phyloP scores from a whole-genome alignment of 2,113 vertebrate genomes.

The Thomomys bottae region DNA sequence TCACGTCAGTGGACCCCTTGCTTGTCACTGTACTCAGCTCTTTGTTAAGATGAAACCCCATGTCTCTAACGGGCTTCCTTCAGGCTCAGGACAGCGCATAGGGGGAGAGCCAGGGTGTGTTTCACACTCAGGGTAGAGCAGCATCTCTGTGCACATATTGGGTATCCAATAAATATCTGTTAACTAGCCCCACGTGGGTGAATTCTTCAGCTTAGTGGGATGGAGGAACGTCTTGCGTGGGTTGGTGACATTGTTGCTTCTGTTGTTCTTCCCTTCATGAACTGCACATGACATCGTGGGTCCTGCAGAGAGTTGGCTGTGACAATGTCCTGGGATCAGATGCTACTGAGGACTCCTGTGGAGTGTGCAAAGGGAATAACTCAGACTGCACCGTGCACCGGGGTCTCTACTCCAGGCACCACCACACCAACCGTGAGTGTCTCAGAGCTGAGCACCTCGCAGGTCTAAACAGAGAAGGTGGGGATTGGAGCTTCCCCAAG shows the following conservation, averaged over 20 bases:
- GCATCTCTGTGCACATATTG: neutral
- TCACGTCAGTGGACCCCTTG: neutral
- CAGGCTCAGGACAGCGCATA: too few relatives aligned
- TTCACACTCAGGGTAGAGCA: neutral
- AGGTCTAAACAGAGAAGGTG: accelerated
- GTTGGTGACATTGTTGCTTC: neutral
- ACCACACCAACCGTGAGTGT: constrained; percentile 88
- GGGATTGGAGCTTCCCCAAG: accelerated
- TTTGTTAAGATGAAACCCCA: neutral
- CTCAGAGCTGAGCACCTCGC: accelerated
- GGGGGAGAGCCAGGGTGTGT: too few relatives aligned
- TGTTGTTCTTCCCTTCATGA: constrained; percentile 55
- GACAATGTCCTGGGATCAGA: constrained; percentile 90
- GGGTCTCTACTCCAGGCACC: constrained; percentile 89
- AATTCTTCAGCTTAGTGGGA: neutral
- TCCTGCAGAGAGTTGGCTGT: constrained; percentile 90
- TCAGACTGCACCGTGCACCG: constrained; percentile 90
- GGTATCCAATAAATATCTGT: constrained; percentile 63
- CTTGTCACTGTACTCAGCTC: neutral
- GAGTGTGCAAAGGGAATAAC: constrained; percentile 92
- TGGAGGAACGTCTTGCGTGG: neutral
- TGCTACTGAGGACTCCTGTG: constrained; percentile 88
- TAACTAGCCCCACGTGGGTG: neutral
- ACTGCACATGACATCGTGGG: neutral
- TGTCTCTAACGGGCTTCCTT: neutral